Evolutionary conservation across 1,140 invertebrate species (phyloP), one percentile per base, ranked within the genome.

Genomic region (Caenorhabditis brenneri): DNA sequence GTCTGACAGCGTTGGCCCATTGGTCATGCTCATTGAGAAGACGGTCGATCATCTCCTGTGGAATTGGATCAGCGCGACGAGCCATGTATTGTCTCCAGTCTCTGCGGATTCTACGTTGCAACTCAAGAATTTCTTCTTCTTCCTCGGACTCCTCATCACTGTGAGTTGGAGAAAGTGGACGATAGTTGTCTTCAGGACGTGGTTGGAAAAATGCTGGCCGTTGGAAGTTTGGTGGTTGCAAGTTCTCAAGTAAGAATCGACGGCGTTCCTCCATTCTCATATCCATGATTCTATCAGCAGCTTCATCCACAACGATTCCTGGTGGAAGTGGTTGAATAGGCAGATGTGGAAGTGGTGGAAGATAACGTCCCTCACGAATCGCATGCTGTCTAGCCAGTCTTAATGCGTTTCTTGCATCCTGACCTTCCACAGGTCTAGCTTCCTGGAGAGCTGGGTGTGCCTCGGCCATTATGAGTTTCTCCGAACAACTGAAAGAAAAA

Each of bases 41-140:
- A 12, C 65, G 65, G 24, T 74, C 65, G 22, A 74, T 12, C 36
- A 74, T 46, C 24, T 42, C 65, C 12, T 74, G 65, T 24, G 65
- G 65, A 24, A 74, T 74, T 12, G 65, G 36, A 10, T 74, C 22
- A 12, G 15, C 65, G 42, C 65, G 42, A 9, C 9, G 36, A 10
- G 22, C 22, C 65, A 74, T 74, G 22, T 74, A 74, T n/a, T 46
- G 12, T 74, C 65, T 74, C 36, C 36, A 74, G 65, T 74, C 22
- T 42, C 36, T 12, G n/a, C 65, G 5, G 19, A 74, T 9, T 22
- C 36, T n/a, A 22, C 36, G 33, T 10, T 74, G 65, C 24, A 16
- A 9, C 36, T 74, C 36, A 5, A 46, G 19, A 10, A 10, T n/a
- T 22, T 74, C 36, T 31, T 42, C 36, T 9, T 10, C 65, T 7